Percentiles rank a stretch among this genome's conserved stretches.
Evolutionary conservation across 2,888 invertebrate species (phyloP).

Genomic region (Syrista parreyssii): DNA sequence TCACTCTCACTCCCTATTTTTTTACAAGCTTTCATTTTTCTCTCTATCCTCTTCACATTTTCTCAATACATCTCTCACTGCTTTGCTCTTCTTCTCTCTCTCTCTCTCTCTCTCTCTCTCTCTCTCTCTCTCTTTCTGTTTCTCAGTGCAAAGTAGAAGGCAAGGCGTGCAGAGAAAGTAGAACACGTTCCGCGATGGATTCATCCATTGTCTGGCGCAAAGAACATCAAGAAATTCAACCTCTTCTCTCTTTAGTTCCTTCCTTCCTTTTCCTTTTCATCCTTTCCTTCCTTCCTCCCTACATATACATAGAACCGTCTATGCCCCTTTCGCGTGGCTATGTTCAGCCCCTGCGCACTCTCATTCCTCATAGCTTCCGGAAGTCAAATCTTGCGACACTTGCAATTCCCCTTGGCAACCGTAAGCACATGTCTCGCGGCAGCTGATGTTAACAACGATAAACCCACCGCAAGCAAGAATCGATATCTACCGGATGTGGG

Average conservation of each 20-base stretch:
- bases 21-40: slow-evolving; percentile 3
- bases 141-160: slow-evolving; percentile 7
- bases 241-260: slow-evolving; percentile 2
- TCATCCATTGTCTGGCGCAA: slow-evolving; percentile 34
- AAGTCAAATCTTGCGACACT: too few species aligned
- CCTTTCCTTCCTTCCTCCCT: neutral
- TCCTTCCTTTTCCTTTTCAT: neutral
- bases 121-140: neutral
- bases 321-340: too few species aligned
- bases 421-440: too few species aligned
- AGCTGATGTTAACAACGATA: too few species aligned
- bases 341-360: too few species aligned
- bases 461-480: too few species aligned
- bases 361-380: too few species aligned
- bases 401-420: too few species aligned
- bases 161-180: slow-evolving; percentile 28
- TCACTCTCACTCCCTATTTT: neutral
- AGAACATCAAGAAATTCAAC: slow-evolving; percentile 19
- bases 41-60: slow-evolving; percentile 4
- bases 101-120: neutral
- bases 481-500: too few species aligned
- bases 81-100: slow-evolving; percentile 9
- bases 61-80: neutral
- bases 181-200: slow-evolving; percentile 36
- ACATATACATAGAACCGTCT: too few species aligned